Evolutionary conservation across 2,797 vertebrate species (phyloP), one percentile per base, ranked within the genome.

Genomic region (Smutsia gigantea): DNA sequence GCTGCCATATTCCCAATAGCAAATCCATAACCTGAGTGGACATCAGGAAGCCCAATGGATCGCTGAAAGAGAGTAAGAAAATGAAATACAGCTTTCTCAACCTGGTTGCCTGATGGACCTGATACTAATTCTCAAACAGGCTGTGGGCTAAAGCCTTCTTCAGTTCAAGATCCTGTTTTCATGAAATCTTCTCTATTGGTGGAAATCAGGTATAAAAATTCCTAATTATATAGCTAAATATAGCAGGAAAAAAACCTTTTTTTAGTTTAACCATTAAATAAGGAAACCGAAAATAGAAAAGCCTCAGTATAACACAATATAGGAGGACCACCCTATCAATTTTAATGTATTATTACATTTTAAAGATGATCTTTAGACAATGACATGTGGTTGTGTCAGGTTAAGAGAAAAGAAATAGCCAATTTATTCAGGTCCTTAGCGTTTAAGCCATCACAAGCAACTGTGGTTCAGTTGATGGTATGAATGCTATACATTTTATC

Each of bases 1-100:
- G 99, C 99, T 13, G 99, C 99, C 99, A 99, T 99, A 98, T 99
- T 99, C 63, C 99, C 99, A 90, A 99, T 99, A 19, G 99, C 99
- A 95, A 99, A 99, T 0, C 99, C 99, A n/a, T 99, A 99, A 7
- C 99, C 99, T 0, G 99, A 99, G 98, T 99, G 99, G 83, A 99
- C 99, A 96, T 99, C 99, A 0, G 99, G 99, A 68, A 99, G 99
- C 0, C 99, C 99, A 91, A 99, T 99, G 79, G 99, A 99, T 92
- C 97, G 99, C 99, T 99, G 98, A 4, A 97, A 98, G 31, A 83
- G 37, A 97, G 79, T 10, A 7, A 94, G 59, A 88, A 42, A 81
- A 91, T 79, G 42, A 96, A 74, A 34, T 34, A 49, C 21, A 87
- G 34, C 27, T 49, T 59, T 61, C 29, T 53, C 8, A 31, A 14